Conservation (phyloP, 64 coral and sea anemone species). For the Montipora sp. region DNA sequence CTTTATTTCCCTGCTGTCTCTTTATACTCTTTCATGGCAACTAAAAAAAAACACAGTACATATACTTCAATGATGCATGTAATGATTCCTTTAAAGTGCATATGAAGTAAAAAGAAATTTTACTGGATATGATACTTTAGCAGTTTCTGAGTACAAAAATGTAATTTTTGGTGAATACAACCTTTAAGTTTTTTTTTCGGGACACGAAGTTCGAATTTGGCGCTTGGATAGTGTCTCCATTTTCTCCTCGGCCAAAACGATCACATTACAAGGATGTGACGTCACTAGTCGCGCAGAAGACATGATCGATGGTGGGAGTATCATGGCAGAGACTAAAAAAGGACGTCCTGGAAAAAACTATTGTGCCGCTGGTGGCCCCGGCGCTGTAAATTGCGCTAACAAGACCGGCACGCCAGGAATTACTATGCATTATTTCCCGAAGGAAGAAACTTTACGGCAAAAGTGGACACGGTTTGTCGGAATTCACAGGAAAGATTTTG, state of each 20-base stretch:
- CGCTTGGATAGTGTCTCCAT: slow-evolving; percentile 27
- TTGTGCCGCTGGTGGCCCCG: slow-evolving; percentile 41
- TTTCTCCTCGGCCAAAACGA: slow-evolving; percentile 47
- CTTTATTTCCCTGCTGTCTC: too few relatives aligned
- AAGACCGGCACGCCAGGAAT: not conserved
- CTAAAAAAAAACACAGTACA: too few relatives aligned
- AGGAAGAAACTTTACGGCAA: not conserved
- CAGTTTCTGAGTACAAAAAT: not conserved
- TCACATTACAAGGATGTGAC: slow-evolving; percentile 58
- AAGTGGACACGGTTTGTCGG: slow-evolving; percentile 25
- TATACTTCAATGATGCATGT: too few relatives aligned
- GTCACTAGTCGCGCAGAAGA: not conserved
- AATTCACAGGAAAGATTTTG: slow-evolving; percentile 10
- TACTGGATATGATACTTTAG: not conserved
- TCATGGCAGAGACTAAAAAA: not conserved
- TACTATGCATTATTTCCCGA: slow-evolving; percentile 57
- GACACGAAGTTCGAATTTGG: not conserved
- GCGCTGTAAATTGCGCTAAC: slow-evolving; percentile 31
- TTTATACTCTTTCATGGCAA: too few relatives aligned
- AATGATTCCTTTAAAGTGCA: not conserved
- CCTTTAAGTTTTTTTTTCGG: not conserved
- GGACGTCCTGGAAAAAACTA: not conserved
- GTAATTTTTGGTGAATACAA: not conserved
- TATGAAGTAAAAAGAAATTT: not conserved
- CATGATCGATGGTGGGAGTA: not conserved